These are phyloP conservation scores for Hypotaenidia okinawae DNA, from an alignment of 2,797 vertebrate genomes.

Conservation along the genomic window DNA sequence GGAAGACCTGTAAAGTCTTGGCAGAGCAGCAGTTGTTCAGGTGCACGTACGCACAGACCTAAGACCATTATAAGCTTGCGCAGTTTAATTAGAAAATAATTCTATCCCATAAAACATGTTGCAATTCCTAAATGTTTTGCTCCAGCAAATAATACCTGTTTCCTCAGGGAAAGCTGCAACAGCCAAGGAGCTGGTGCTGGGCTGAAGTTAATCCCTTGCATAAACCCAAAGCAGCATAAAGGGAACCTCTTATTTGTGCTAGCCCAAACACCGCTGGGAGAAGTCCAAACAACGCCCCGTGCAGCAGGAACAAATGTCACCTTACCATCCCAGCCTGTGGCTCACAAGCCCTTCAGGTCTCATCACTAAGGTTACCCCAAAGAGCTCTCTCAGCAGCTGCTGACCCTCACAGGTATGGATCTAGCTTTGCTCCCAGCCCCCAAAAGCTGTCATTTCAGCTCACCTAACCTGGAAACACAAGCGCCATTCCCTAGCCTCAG, in stretches of 20 bases:
- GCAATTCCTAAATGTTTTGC: background rate
- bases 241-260: background rate
- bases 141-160: background rate
- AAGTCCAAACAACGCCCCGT: rapidly evolving
- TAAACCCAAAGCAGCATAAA: background rate
- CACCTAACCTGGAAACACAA: background rate
- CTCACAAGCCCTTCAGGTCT: background rate
- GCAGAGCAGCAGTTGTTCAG: background rate
- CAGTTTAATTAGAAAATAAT: background rate
- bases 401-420: background rate
- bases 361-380: background rate
- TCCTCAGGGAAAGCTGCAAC: background rate
- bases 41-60: background rate
- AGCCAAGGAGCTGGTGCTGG: background rate
- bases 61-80: background rate
- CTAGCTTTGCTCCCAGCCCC: background rate
- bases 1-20: background rate
- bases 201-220: background rate
- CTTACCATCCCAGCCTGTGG: background rate
- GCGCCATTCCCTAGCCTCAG: background rate
- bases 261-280: background rate
- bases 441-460: background rate
- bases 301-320: background rate
- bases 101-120: background rate
- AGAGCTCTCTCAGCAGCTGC: background rate